Evolutionary conservation across 2,113 vertebrate genomes (phyloP).

Genomic region (Terrapene triunguis): DNA sequence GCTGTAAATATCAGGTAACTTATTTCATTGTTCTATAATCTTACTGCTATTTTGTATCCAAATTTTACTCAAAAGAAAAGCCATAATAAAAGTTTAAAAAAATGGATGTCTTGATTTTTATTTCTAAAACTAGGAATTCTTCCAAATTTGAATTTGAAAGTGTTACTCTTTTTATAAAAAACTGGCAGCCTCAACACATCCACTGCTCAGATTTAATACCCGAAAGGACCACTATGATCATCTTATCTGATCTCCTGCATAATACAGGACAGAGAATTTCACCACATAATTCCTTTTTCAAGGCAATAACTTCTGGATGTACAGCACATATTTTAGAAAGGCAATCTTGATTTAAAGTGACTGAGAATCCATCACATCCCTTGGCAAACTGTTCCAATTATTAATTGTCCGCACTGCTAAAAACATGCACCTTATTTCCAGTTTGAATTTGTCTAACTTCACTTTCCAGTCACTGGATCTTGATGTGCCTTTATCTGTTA

Average conservation of each 20-base stretch:
- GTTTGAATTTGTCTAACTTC: neutral
- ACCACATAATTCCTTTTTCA: neutral
- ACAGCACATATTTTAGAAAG: neutral
- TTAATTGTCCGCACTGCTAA: neutral
- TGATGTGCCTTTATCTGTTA: neutral
- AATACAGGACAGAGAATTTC: neutral
- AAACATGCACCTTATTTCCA: neutral
- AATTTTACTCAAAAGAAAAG: neutral
- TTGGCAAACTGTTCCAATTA: too few species aligned
- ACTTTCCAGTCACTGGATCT: neutral
- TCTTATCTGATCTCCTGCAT: neutral
- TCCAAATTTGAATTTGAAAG: neutral
- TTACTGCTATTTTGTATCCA: neutral
- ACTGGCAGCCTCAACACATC: neutral
- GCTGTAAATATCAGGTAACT: neutral
- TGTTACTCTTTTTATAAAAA: neutral
- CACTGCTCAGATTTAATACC: neutral
- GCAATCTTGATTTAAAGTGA: neutral
- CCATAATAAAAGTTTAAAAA: neutral
- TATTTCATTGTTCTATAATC: neutral
- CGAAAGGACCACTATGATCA: neutral
- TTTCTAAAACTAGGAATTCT: neutral
- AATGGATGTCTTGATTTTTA: neutral
- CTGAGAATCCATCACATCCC: neutral
- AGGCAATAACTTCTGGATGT: fast-evolving